Base-by-base conservation (phyloP, 2,797 vertebrate genomes). In the Naso thynnoides region DNA sequence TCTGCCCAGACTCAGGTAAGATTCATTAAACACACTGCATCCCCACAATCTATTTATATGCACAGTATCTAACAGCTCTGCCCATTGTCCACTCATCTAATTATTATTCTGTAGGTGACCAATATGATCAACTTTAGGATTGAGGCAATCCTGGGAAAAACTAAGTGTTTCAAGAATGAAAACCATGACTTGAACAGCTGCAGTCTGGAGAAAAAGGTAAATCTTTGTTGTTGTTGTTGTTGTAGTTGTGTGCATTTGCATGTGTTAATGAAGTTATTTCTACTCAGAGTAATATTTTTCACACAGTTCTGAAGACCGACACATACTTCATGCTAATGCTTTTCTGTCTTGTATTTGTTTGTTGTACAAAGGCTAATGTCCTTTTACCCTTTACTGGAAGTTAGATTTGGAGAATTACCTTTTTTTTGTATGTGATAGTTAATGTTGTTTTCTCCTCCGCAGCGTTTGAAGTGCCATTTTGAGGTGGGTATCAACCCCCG, bases 381-480 rank as follows among this genome's bases (percentile, higher is more conserved):
- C 15, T 10, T 1, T 13, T 63, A 6, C 5, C 13, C n/a, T 70
- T 49, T 10, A 23, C 15, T 24, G 5, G 48, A 10, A 0, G 2
- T 26, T 57, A 0, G 1, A 26, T 13, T 53, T 60, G 1, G 10
- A 14, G 36, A 23, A 60, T n/a, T n/a, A n/a, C n/a, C 44, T 39
- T 53, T 16, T 18, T 9, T 38, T 41, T 11, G 4, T 21, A 7
- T 57, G 1, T 36, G n/a, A 64, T 9, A 23, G 0, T 45, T 61
- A 7, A 21, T 58, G 4, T 44, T 27, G 4, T 72, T 24, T 82
- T 6, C n/a, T 18, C 57, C 54, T 82, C 42, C 26, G 45, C 74
- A 95, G 94, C 62, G 68, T 1, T 19, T 93, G 58, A 70, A 45
- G 1, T 95, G 94, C 49, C 23, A 19, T 10, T 93, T 93, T 59